Evolutionary conservation across 2,797 vertebrate genomes (phyloP).

Genomic region (Acridotheres tristis): DNA sequence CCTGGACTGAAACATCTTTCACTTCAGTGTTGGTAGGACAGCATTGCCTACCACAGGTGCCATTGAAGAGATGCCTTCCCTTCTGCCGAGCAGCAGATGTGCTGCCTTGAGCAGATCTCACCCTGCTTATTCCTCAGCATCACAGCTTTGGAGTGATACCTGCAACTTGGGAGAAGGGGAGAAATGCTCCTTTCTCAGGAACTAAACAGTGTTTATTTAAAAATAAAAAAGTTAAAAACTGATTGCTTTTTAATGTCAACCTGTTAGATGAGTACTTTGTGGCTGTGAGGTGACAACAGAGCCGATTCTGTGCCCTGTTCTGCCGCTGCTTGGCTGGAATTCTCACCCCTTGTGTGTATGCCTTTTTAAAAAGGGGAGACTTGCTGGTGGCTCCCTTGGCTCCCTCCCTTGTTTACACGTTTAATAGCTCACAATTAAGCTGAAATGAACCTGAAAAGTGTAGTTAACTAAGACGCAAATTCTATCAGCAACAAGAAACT

Average conservation of each 20-base stretch:
- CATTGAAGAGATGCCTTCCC: not conserved
- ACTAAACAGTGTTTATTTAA: not conserved
- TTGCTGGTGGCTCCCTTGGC: not conserved
- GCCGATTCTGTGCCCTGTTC: not conserved
- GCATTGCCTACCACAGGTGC: not conserved
- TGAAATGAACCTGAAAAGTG: not conserved
- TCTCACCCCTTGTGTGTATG: not conserved
- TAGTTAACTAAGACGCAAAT: not conserved
- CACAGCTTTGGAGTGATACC: not conserved
- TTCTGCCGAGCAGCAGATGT: not conserved
- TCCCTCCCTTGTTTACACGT: not conserved
- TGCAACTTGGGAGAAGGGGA: not conserved
- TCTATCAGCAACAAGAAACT: not conserved
- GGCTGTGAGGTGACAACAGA: not conserved
- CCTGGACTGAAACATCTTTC: not conserved
- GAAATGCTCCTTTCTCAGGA: not conserved
- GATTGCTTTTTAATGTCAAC: not conserved
- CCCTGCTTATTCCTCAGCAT: not conserved
- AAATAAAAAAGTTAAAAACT: not conserved
- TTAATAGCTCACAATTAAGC: not conserved
- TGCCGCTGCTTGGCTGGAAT: not conserved
- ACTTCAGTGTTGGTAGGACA: not conserved
- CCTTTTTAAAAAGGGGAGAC: not conserved
- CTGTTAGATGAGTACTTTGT: not conserved
- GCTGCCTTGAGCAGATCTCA: not conserved